These are phyloP conservation scores for Corydoras maculifer DNA, from an alignment of 2,113 vertebrate species.

Conservation along the genomic window DNA sequence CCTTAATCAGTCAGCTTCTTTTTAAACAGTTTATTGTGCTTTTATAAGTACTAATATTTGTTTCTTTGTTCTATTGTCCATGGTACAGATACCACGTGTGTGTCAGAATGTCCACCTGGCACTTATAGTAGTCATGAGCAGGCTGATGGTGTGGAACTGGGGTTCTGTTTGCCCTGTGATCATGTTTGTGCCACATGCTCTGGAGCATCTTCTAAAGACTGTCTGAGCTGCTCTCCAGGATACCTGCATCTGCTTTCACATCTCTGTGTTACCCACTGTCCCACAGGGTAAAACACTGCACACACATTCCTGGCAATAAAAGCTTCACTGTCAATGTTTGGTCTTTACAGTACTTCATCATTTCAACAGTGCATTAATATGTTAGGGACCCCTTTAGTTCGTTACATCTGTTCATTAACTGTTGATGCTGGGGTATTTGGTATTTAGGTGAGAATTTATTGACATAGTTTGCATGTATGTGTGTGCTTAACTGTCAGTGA, in stretches of 20 bases:
- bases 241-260: slow-evolving; percentile 58
- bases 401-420: too few relatives aligned
- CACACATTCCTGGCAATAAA: too few relatives aligned
- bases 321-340: too few relatives aligned
- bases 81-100: slow-evolving; percentile 59
- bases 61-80: not conserved
- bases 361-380: not conserved
- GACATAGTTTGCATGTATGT: too few relatives aligned
- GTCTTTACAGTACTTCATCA: too few relatives aligned
- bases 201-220: slow-evolving; percentile 62
- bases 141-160: slow-evolving; percentile 59
- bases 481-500: too few relatives aligned
- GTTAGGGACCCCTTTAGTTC: not conserved
- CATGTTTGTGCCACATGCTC: slow-evolving; percentile 59
- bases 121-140: slow-evolving; percentile 58
- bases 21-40: too few relatives aligned
- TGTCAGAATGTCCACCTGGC: slow-evolving; percentile 55
- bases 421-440: too few relatives aligned
- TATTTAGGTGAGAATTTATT: too few relatives aligned
- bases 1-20: too few relatives aligned
- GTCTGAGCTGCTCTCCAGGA: slow-evolving; percentile 58
- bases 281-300: slow-evolving; percentile 56
- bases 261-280: slow-evolving; percentile 65
- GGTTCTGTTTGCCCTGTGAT: slow-evolving; percentile 63
- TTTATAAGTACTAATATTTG: too few relatives aligned